Base-by-base conservation (phyloP, 2,888 invertebrate species). In the Phalera bucephala region DNA sequence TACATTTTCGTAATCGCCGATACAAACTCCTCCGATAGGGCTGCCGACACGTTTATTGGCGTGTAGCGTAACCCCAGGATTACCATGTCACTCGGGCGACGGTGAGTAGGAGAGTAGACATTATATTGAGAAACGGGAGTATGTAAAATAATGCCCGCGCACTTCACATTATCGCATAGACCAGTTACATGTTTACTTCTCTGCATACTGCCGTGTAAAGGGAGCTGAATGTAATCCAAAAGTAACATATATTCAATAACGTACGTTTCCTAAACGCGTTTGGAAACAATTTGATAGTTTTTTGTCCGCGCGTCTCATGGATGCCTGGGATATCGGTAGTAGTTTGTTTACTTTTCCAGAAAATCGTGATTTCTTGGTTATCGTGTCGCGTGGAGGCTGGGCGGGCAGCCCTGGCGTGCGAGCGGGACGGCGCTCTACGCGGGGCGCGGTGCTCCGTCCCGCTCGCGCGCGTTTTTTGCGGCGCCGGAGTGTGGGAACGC, bases 401-500 rank as follows among this genome's bases (percentile, higher is more conserved):
- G 55, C 60, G 50, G 52, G 64, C 82, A 82, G 80, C 83, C 81
- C 83, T 82, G 77, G 66, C 68, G 81, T 34, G 73, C 38, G 73
- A 82, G 75, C 40, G 73, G 58, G 86, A 83, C 39, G 52, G 72
- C 58, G 77, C 74, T 70, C 74, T 76, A 77, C 70, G 49, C 47
- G 46, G 54, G 52, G 62, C 61, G 46, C 49, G 46, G 50, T 49
- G 51, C 43, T 41, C 46, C 50, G 71, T 85, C 86, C 76, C 80
- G 65, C 62, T 85, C 84, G 64, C 64, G 57, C 79, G 66, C 65
- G 84, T 89, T 89, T 88, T 89, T 89, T 88, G 86, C 88, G 85
- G 86, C 87, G 87, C 83, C 80, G 82, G 88, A 89, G 89, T 89
- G 89, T 89, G 89, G 89, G 89, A 89, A 89, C 88, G 76, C 73